Evolutionary conservation across 2,113 vertebrate species (phyloP).

Genomic region (Eurystomus gularis): DNA sequence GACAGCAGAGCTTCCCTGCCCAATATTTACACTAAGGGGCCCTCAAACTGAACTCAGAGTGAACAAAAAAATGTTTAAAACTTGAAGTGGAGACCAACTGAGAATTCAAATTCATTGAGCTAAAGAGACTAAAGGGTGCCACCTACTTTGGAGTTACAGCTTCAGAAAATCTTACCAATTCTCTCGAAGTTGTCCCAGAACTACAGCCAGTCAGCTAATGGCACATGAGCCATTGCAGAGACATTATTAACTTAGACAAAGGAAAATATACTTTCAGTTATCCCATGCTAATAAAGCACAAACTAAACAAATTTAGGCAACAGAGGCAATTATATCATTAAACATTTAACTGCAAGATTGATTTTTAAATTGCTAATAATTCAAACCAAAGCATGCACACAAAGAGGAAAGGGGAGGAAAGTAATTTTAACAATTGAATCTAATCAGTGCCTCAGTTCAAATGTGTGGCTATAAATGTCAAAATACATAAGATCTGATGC

Average conservation of each 20-base stretch:
- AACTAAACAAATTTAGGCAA: constrained; percentile 45
- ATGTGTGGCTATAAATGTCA: neutral
- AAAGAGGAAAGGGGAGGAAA: neutral
- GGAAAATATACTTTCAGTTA: constrained; percentile 46
- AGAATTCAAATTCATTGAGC: neutral
- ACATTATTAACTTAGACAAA: constrained; percentile 28
- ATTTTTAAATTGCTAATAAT: constrained; percentile 54
- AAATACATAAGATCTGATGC: neutral
- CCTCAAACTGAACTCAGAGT: neutral
- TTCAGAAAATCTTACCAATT: neutral
- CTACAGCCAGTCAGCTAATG: neutral
- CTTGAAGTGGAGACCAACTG: neutral
- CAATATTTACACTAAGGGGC: neutral
- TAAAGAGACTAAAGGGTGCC: neutral
- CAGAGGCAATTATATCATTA: constrained; percentile 41
- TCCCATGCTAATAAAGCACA: constrained; percentile 47
- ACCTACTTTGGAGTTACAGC: neutral
- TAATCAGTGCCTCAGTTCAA: constrained; percentile 16
- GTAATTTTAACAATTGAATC: constrained; percentile 47
- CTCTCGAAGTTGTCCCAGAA: neutral
- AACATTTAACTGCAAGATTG: constrained; percentile 48
- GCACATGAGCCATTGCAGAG: neutral
- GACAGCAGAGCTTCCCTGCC: neutral
- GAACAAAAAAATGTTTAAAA: neutral
- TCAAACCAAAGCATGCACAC: neutral